Percentiles rank a stretch among this genome's conserved stretches.
These are phyloP conservation scores for Cuniculus paca DNA, from an alignment of 2,797 vertebrate species.

Conservation along the genomic window DNA sequence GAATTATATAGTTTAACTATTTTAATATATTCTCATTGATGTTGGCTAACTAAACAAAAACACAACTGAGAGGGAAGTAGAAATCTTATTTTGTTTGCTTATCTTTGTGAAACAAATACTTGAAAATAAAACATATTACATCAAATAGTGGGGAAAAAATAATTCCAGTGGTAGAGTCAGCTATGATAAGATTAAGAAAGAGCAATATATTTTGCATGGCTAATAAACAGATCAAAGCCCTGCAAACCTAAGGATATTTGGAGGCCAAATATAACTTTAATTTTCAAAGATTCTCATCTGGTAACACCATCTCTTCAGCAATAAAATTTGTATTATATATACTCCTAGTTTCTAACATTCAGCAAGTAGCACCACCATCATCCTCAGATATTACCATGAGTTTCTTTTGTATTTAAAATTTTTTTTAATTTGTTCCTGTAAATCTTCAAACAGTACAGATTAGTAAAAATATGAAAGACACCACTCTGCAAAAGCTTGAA, in stretches of 20 bases:
- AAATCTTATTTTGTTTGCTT: constrained; percentile 59
- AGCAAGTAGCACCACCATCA: background rate
- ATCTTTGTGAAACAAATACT: constrained; percentile 39
- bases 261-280: constrained; percentile 74
- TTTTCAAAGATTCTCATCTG: constrained; percentile 77
- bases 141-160: background rate
- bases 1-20: constrained; percentile 69
- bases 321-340: constrained; percentile 72
- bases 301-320: constrained; percentile 64
- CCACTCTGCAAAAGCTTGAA: background rate
- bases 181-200: constrained; percentile 65
- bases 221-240: constrained; percentile 77
- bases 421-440: constrained; percentile 29
- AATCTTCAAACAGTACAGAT: constrained; percentile 46
- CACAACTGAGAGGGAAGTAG: background rate
- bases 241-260: constrained; percentile 72
- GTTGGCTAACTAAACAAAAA: constrained; percentile 64
- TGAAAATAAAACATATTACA: constrained; percentile 71
- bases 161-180: constrained; percentile 67
- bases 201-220: constrained; percentile 61
- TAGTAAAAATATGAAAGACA: constrained; percentile 44
- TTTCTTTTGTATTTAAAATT: constrained; percentile 30
- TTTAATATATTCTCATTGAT: constrained; percentile 65
- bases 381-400: constrained; percentile 13
- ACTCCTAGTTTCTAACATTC: constrained; percentile 20